Evolutionary conservation across 2,113 vertebrate genomes (phyloP).

Genomic region (Phocoena phocoena): DNA sequence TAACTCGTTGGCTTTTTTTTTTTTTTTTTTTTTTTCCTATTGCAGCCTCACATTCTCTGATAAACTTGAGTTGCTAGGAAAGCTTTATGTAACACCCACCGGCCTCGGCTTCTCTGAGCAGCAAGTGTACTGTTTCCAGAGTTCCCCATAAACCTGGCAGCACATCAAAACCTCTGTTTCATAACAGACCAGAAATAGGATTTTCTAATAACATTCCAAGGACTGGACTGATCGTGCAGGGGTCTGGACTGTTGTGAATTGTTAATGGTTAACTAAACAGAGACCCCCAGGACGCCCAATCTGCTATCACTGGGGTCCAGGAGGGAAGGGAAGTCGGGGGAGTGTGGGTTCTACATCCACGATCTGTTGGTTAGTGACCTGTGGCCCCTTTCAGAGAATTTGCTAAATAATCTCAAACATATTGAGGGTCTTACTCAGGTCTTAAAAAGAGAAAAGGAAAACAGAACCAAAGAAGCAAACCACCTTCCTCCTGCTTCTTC

Average conservation of each 20-base stretch:
- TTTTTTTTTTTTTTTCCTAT: slow-evolving; percentile 23
- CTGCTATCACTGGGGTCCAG: background rate
- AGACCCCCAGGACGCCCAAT: slow-evolving; percentile 40
- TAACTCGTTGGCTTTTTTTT: background rate
- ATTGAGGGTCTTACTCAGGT: slow-evolving; percentile 68
- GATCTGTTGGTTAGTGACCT: slow-evolving; percentile 64
- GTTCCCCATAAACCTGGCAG: slow-evolving; percentile 85
- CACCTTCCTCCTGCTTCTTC: slow-evolving; percentile 32
- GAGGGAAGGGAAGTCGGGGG: background rate
- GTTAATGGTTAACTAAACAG: slow-evolving; percentile 77
- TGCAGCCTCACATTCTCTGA: background rate
- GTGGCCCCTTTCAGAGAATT: slow-evolving; percentile 66
- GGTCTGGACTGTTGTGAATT: slow-evolving; percentile 79
- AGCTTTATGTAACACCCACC: slow-evolving; percentile 84
- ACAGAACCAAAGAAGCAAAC: background rate
- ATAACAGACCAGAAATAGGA: slow-evolving; percentile 86
- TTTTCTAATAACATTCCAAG: slow-evolving; percentile 82
- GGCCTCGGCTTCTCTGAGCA: slow-evolving; percentile 76
- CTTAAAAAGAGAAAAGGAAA: slow-evolving; percentile 40
- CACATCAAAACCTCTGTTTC: slow-evolving; percentile 88
- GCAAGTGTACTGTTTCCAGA: slow-evolving; percentile 81
- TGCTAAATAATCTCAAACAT: slow-evolving; percentile 78
- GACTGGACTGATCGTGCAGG: slow-evolving; percentile 64
- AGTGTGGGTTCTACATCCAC: background rate
- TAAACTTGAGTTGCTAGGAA: slow-evolving; percentile 78